phyloP scores from a whole-genome alignment of 2,797 vertebrate species.

The Brachyrhaphis roseni region DNA sequence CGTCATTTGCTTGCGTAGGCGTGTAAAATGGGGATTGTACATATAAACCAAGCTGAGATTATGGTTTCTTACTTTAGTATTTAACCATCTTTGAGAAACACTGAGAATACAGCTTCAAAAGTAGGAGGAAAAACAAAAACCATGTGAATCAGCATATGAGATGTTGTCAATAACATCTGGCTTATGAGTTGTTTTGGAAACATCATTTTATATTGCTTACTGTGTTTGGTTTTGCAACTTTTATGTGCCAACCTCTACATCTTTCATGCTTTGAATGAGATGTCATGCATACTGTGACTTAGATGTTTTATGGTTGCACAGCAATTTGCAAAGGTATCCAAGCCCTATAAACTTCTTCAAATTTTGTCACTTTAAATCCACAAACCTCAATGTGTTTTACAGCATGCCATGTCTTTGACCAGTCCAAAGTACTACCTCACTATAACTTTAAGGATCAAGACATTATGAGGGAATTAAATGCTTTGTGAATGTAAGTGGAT shows the following conservation, averaged over 20 bases:
- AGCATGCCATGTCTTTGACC: background rate
- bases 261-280: background rate
- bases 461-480: background rate
- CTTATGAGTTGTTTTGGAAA: background rate
- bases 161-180: background rate
- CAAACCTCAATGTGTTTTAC: background rate
- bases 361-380: background rate
- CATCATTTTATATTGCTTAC: background rate
- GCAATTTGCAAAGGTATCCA: background rate
- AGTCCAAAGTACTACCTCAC: background rate
- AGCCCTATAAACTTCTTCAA: background rate
- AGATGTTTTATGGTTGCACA: background rate
- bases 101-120: background rate
- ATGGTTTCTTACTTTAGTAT: background rate
- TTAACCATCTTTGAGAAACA: background rate
- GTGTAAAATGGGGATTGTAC: slow-evolving; percentile 11
- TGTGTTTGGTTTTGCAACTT: background rate
- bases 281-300: background rate
- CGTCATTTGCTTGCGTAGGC: slow-evolving; percentile 27
- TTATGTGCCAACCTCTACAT: background rate
- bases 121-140: background rate
- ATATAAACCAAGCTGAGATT: slow-evolving; percentile 10
- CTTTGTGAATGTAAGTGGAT: background rate
- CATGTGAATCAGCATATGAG: background rate
- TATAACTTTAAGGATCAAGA: background rate